A percentile compares a stretch with the other conserved stretches of the same genome.
Conservation (phyloP, 2,888 invertebrate genomes). For the Ochropleura plecta region DNA sequence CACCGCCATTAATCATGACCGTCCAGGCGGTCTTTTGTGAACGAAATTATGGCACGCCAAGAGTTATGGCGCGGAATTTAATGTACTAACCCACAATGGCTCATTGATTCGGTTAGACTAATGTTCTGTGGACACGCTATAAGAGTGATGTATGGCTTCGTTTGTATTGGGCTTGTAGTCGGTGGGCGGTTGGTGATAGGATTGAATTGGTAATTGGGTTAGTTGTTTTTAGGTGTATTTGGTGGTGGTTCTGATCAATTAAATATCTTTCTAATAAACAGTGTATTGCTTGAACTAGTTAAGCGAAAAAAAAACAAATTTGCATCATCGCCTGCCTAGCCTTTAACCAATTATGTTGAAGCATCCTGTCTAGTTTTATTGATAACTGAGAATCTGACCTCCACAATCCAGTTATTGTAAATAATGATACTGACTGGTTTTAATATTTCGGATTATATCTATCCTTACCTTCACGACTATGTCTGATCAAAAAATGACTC, state of each 20-base stretch:
- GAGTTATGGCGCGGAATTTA: slow-evolving; percentile 81
- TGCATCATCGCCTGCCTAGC: not conserved
- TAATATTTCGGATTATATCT: not conserved
- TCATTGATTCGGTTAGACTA: slow-evolving; percentile 81
- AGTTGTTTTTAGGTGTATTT: slow-evolving; percentile 24
- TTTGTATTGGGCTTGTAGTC: slow-evolving; percentile 45
- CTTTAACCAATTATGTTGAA: not conserved
- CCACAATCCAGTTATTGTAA: not conserved
- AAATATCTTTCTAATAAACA: not conserved
- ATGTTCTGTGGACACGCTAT: slow-evolving; percentile 75
- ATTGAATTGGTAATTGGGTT: slow-evolving; percentile 33
- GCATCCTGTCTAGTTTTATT: not conserved
- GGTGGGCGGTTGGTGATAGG: slow-evolving; percentile 29
- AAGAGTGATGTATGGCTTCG: slow-evolving; percentile 66
- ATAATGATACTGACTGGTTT: not conserved
- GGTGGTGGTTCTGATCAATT: not conserved
- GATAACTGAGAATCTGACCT: not conserved
- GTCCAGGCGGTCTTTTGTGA: slow-evolving; percentile 81
- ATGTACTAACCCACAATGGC: slow-evolving; percentile 78
- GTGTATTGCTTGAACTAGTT: too few relatives aligned
- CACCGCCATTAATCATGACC: slow-evolving; percentile 79
- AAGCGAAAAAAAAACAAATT: not conserved
- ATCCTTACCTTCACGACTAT: not conserved
- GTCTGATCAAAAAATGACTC: too few relatives aligned
- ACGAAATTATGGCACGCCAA: slow-evolving; percentile 76